Percentiles rank a stretch among this genome's conserved stretches.
Evolutionary conservation across 2,113 vertebrate species (phyloP).

Genomic region (Phylloscopus trochilus): DNA sequence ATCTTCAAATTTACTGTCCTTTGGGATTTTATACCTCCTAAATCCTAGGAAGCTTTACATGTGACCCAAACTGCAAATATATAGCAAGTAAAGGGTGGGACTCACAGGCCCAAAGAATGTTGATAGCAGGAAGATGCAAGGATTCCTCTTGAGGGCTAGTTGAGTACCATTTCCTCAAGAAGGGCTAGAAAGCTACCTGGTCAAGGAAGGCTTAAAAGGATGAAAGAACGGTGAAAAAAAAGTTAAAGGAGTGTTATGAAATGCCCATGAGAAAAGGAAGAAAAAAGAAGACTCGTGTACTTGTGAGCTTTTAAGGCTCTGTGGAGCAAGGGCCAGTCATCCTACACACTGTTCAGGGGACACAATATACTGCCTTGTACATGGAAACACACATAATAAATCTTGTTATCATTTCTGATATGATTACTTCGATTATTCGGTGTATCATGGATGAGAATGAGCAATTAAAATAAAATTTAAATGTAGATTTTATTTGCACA

Average conservation of each 20-base stretch:
- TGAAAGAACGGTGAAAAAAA: not conserved
- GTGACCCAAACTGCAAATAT: not conserved
- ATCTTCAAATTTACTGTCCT: not conserved
- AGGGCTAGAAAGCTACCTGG: not conserved
- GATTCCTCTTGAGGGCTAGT: not conserved
- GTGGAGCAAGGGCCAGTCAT: not conserved
- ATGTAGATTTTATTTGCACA: slow-evolving; percentile 40
- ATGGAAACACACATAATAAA: not conserved
- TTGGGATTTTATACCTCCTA: not conserved
- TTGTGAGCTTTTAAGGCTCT: not conserved
- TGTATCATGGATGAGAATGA: not conserved
- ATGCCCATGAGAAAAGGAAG: not conserved
- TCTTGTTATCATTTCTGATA: not conserved
- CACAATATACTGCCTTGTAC: not conserved
- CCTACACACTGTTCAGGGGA: not conserved
- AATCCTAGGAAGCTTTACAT: not conserved
- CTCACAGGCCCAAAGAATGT: not conserved
- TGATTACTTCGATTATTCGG: not conserved
- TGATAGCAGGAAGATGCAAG: not conserved
- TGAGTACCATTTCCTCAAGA: not conserved
- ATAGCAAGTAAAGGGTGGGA: not conserved
- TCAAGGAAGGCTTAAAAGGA: not conserved
- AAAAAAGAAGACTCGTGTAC: not conserved
- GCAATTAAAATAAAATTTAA: slow-evolving; percentile 34
- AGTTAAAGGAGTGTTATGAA: not conserved